Percentiles rank a stretch among this genome's conserved stretches.
Conservation (phyloP, 2,888 invertebrate genomes). For the Agrotis clavis region DNA sequence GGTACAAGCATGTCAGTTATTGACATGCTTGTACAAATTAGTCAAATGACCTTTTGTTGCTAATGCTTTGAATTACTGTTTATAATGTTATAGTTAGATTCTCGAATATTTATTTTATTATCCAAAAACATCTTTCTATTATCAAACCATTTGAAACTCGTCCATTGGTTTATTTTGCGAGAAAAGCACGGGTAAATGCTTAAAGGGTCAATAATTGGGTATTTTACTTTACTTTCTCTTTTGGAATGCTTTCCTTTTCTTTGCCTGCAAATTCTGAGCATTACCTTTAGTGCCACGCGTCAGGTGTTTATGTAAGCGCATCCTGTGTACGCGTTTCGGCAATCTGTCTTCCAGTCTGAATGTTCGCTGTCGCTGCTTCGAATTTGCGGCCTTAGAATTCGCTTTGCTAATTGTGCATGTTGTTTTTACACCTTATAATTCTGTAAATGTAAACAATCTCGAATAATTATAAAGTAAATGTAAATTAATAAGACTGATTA, state of each 20-base stretch:
- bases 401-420: conserved; percentile 37
- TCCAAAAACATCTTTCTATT: too few relatives aligned
- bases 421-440: background rate
- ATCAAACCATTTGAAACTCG: too few relatives aligned
- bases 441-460: conserved; percentile 38
- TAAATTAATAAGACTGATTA: background rate
- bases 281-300: too few relatives aligned
- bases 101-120: too few relatives aligned
- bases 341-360: background rate
- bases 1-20: too few relatives aligned
- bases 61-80: too few relatives aligned
- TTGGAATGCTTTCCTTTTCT: conserved; percentile 4
- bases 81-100: too few relatives aligned
- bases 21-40: too few relatives aligned
- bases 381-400: conserved; percentile 16
- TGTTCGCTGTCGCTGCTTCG: background rate
- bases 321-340: background rate
- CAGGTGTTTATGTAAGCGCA: background rate
- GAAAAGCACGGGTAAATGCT: too few relatives aligned
- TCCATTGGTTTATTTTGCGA: too few relatives aligned
- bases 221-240: background rate
- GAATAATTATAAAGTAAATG: background rate
- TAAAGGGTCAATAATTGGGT: too few relatives aligned
- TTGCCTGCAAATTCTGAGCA: conserved; percentile 13
- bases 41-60: too few relatives aligned